These are phyloP conservation scores for Sminthurides aquaticus DNA, from an alignment of 2,888 invertebrate genomes.

Conservation along the genomic window DNA sequence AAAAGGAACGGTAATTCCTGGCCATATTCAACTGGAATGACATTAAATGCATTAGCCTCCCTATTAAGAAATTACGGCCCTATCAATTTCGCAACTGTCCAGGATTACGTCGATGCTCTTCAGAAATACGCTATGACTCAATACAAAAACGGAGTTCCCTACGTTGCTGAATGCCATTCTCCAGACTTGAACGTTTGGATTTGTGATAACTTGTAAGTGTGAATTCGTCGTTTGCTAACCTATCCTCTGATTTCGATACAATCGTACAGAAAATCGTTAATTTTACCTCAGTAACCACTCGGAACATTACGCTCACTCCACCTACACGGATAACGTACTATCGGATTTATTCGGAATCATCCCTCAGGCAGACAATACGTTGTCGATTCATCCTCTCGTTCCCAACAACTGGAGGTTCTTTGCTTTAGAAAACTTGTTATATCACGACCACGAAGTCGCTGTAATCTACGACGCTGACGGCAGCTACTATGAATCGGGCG, in stretches of 20 bases:
- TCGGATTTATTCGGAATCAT: conserved; percentile 33
- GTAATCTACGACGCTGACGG: conserved; percentile 36
- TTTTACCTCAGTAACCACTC: conserved; percentile 16
- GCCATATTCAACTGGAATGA: conserved; percentile 38
- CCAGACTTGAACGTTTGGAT: conserved; percentile 35
- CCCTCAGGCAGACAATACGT: conserved; percentile 10
- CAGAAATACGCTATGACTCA: conserved; percentile 38
- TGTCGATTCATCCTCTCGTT: conserved; percentile 11
- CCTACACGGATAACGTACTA: conserved; percentile 38
- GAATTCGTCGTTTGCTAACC: not conserved
- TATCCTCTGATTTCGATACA: not conserved
- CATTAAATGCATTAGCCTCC: conserved; percentile 31
- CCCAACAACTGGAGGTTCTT: conserved; percentile 19
- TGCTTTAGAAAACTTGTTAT: conserved; percentile 32
- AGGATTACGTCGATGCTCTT: conserved; percentile 29
- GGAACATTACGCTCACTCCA: conserved; percentile 42
- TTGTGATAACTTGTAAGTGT: conserved; percentile 35
- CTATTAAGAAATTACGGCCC: conserved; percentile 31
- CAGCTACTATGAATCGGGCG: conserved; percentile 27
- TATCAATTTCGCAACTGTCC: conserved; percentile 22
- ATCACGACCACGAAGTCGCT: conserved; percentile 39
- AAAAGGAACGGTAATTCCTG: conserved; percentile 41
- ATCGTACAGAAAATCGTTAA: no score
- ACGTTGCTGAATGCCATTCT: conserved; percentile 41
- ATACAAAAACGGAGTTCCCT: conserved; percentile 38